Conservation (phyloP, 2,113 vertebrate species). For the Erpornis zantholeuca region DNA sequence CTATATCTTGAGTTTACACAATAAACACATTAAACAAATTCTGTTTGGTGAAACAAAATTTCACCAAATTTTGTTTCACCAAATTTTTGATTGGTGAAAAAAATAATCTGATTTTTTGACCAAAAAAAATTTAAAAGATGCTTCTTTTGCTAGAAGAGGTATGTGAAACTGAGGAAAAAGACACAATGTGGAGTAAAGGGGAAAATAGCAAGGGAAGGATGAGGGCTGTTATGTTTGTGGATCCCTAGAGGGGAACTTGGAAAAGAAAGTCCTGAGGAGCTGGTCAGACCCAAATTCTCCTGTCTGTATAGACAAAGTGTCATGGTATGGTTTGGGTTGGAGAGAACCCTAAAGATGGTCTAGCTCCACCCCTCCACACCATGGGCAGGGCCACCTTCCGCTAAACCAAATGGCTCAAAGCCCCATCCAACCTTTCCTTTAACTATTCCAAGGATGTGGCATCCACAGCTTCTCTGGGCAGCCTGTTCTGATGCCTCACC, state of each 20-base stretch:
- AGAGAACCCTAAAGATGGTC: not conserved
- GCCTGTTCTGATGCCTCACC: not conserved
- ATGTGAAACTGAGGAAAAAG: not conserved
- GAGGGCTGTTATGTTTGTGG: fast-evolving
- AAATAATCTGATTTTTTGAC: not conserved
- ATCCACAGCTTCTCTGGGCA: not conserved
- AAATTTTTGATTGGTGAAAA: no score
- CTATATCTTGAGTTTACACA: not conserved
- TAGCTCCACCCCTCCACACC: not conserved
- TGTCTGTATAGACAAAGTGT: not conserved
- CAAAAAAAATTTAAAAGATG: not conserved
- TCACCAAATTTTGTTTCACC: no score
- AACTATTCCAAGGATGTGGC: not conserved
- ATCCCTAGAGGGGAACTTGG: not conserved
- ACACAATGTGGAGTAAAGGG: not conserved
- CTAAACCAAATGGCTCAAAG: not conserved
- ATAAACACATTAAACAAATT: not conserved
- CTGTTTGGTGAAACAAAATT: not conserved
- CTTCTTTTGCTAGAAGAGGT: not conserved
- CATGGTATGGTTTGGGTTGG: not conserved
- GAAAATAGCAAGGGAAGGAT: not conserved
- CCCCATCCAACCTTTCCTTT: not conserved
- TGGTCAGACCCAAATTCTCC: not conserved
- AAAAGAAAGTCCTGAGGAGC: not conserved
- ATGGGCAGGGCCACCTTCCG: not conserved